Evolutionary conservation across 2,113 vertebrate species (phyloP).

Genomic region (Pachycephala philippinensis): DNA sequence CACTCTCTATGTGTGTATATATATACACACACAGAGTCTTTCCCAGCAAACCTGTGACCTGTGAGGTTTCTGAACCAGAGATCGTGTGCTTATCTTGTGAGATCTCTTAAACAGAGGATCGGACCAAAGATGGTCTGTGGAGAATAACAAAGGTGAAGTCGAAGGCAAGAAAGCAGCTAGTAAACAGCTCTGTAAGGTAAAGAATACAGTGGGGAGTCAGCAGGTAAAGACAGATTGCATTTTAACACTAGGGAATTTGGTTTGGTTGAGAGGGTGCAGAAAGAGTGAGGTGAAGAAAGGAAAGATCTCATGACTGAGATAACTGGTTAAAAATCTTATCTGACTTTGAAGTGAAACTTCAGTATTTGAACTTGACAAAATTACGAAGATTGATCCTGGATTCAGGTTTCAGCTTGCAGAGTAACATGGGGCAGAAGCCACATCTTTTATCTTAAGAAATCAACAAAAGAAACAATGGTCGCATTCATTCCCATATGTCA

Average conservation of each 20-base stretch:
- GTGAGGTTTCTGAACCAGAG: not conserved
- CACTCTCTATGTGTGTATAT: rapidly evolving
- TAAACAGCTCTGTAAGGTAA: not conserved
- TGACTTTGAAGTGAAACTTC: not conserved
- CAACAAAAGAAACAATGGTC: not conserved
- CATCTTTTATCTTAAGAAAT: not conserved
- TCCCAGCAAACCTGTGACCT: not conserved
- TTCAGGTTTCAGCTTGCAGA: not conserved
- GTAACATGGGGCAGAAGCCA: not conserved
- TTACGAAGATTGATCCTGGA: not conserved
- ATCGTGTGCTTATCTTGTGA: not conserved
- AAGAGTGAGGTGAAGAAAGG: not conserved
- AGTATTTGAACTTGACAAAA: not conserved
- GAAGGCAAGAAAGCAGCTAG: not conserved
- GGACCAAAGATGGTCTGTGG: not conserved
- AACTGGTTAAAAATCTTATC: not conserved
- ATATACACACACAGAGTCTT: not conserved
- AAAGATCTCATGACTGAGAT: not conserved
- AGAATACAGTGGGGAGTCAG: not conserved
- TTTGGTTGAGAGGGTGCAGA: not conserved
- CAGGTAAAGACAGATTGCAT: not conserved
- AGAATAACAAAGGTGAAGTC: not conserved
- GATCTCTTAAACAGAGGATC: not conserved
- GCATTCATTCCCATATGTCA: not conserved
- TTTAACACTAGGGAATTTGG: not conserved